A percentile compares a stretch with the other conserved stretches of the same genome.
These are phyloP conservation scores for Drosophila athabasca DNA, from an alignment of 1,140 invertebrate genomes.

Conservation along the genomic window DNA sequence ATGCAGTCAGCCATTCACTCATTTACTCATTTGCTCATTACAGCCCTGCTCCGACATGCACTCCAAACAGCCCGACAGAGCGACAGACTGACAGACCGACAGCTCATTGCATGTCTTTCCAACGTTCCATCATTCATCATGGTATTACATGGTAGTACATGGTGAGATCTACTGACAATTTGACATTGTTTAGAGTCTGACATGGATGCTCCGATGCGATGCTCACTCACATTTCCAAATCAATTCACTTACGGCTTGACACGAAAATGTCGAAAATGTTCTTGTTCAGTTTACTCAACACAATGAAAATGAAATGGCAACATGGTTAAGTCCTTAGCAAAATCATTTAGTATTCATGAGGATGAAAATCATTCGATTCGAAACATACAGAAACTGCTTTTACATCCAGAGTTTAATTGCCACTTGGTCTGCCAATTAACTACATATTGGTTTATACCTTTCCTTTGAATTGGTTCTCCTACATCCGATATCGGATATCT, in stretches of 20 bases:
- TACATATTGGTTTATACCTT: slow-evolving; percentile 40
- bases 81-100: neutral
- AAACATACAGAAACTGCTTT: slow-evolving; percentile 11
- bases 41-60: neutral
- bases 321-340: too few relatives aligned
- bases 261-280: too few relatives aligned
- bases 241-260: neutral
- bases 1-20: slow-evolving; percentile 34
- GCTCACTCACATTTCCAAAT: neutral
- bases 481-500: neutral
- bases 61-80: neutral
- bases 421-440: slow-evolving; percentile 48
- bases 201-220: neutral
- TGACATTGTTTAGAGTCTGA: slow-evolving; percentile 25
- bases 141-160: neutral
- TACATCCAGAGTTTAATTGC: slow-evolving; percentile 29
- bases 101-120: slow-evolving; percentile 20
- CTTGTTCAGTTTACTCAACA: too few relatives aligned
- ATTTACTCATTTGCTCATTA: slow-evolving; percentile 24
- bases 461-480: slow-evolving; percentile 16
- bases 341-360: too few relatives aligned
- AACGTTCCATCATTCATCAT: slow-evolving; percentile 16
- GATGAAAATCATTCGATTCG: slow-evolving; percentile 13
- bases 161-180: slow-evolving; percentile 23
- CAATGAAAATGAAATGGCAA: too few relatives aligned